Evolutionary conservation across 2,797 vertebrate species (phyloP).

Genomic region (Gymnoscopelus microlampas): DNA sequence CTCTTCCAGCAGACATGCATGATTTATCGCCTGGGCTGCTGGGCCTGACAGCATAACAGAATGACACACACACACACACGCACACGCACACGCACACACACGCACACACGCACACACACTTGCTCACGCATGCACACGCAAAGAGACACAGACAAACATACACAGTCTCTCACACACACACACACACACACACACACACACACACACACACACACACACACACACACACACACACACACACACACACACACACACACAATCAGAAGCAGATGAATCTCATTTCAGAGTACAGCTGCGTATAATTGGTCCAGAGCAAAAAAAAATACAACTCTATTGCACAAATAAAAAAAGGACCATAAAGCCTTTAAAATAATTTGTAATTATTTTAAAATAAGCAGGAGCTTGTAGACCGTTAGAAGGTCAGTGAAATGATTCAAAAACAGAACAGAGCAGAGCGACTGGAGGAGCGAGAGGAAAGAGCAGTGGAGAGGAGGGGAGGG

Average conservation of each 20-base stretch:
- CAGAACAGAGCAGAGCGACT: conserved; percentile 60
- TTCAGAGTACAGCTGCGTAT: conserved; percentile 76
- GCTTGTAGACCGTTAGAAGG: conserved; percentile 44
- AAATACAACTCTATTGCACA: conserved; percentile 49
- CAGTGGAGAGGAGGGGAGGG: conserved; percentile 36
- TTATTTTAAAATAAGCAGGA: conserved; percentile 56
- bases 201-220: conserved; percentile 17
- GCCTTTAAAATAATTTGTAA: conserved; percentile 63
- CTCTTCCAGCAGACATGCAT: conserved; percentile 80
- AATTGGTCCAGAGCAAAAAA: conserved; percentile 60
- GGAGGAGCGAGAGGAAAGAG: conserved; percentile 27
- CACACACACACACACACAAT: conserved; percentile 52
- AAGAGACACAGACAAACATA: background rate
- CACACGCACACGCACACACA: conserved; percentile 20
- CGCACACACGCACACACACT: conserved; percentile 10
- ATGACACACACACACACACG: conserved; percentile 56
- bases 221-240: conserved; percentile 26
- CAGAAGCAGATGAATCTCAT: conserved; percentile 78
- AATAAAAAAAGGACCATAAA: conserved; percentile 34
- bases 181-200: conserved; percentile 19
- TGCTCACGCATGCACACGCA: conserved; percentile 6
- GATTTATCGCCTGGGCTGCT: conserved; percentile 78
- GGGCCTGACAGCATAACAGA: conserved; percentile 77
- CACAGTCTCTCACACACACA: background rate
- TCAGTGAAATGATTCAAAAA: conserved; percentile 74